Base-by-base conservation (phyloP, 37 sponge, comb jelly and placozoan genomes). In the Haliclona indistincta region DNA sequence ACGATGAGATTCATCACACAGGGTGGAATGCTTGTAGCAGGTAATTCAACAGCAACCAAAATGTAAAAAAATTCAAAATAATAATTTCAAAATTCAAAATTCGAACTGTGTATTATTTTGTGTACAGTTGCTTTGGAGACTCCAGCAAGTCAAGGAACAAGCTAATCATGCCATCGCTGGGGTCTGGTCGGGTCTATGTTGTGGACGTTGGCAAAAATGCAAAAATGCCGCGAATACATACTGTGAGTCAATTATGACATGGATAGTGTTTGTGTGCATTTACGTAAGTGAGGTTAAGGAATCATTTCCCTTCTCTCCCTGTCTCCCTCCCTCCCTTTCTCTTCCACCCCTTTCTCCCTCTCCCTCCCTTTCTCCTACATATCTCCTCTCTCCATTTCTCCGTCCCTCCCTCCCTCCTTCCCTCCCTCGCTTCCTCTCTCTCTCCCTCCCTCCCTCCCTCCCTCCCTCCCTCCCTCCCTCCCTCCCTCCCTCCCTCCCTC, bases 21-120 rank as follows among this genome's bases (percentile, higher is more conserved):
- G 95, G 95, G 42, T 94, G 95, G 95, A 94, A 94, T 63, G 81
- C 95, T 38, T 94, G 95, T 72, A 90, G 95, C 88, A 90, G 89
- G 93, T 83, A 52, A 20, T 30, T 67, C 4, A 2, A 2, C 20
- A 38, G 26, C 54, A 51, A 8, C 29, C 39, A n/a, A n/a, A n/a
- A n/a, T n/a, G n/a, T n/a, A n/a, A 47, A 47, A 47, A 15, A 15
- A 15, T 47, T 10, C 51, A 47, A 47, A 47, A 47, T 47, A 47
- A 47, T 47, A 17, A 47, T 47, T 10, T 47, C 15, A 47, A 47
- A 47, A 17, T 47, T 47, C 8, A 47, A 17, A 13, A 17, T 47
- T 47, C 49, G 13, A 17, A 17, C 8, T 17, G 8, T 47, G 28
- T 26, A 25, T 62, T 42, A 36, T 54, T 33, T 22, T 4, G 22